Base-by-base conservation (phyloP, 2,113 vertebrate species). In the Microcebus tavaratra region DNA sequence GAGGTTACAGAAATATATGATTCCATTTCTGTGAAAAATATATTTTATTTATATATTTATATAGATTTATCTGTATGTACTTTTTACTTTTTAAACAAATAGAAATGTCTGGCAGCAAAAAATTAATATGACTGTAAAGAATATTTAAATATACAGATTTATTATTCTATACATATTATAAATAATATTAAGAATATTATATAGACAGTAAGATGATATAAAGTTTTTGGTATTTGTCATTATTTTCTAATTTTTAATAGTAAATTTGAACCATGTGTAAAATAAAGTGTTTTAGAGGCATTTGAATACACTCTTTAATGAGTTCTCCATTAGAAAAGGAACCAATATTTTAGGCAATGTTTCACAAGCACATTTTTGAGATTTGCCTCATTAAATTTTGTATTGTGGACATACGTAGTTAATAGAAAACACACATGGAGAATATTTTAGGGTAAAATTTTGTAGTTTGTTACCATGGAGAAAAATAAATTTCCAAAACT, bases 401-500 rank as follows among this genome's bases (percentile, higher is more conserved):
- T 23, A 1, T 29, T 87, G 75, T 95, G 90, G 68, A 92, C 78
- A 70, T 45, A 76, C 34, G 57, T 53, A 90, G 42, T 79, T 96
- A 65, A 97, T 93, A 92, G 72, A 96, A 98, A 97, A 96, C 39
- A 96, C 55, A 95, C 59, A 12, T 72, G 68, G 42, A 81, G 59
- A 2, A 72, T 12, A 78, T 97, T 97, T 95, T 88, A 68, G 57
- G n/a, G 39, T 70, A 93, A 86, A 91, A 84, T 61, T 63, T 70
- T 80, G 4, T 89, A 50, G 89, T 95, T 91, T 75, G 29, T 97
- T 97, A 50, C 86, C 95, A 55, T 79, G 90, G 96, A 94, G 59
- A 78, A 97, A 96, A 98, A 48, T 61, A 92, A 39, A 70, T 97
- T 95, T 95, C 95, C 25, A 76, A 81, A 97, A 91, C 57, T 53